Base-by-base conservation (phyloP, 2,113 vertebrate species). In the Pao palembangensis region DNA sequence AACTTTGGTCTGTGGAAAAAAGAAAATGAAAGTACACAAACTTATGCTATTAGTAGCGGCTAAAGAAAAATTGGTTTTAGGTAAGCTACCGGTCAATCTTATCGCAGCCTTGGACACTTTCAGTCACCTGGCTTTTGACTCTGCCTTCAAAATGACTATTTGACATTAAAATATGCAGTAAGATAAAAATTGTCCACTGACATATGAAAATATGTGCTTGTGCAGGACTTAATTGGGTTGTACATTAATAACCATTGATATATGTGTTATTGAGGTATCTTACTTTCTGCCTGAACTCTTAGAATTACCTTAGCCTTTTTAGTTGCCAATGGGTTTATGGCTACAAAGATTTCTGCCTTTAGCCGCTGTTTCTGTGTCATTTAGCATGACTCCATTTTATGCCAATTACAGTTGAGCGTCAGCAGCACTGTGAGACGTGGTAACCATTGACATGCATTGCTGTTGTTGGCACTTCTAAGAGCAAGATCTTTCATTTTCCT, bases 241-340 rank as follows among this genome's bases (percentile, higher is more conserved):
- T 80, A 73, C 69, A 73, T 82, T 75, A 43, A 69, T 57, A 38
- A 60, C 28, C 17, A 41, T 23, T 28, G 69, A 73, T 69, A 68
- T 70, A 66, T 65, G 66, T 54, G 43, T 15, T 31, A 8, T 3
- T 8, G 19, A 62, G 64, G 64, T 70, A 72, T 75, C 61, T 76
- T 58, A 70, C 77, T 68, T 81, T 75, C 69, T 44, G 56, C 17
- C 55, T 62, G 55, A 18, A 2, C 73, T 58, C 46, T 69, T 58
- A 49, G 41, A 61, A 55, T 79, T 69, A 41, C 69, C 28, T 31
- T 5, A 64, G 66, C 64, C 43, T 52, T 53, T 31, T 52, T 23
- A 2, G 42, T 78, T 81, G 82, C 73, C 1, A 31, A 5, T 31
- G 28, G 28, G 6, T 31, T 58, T 75, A 81, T 8, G 46, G 51